Percentiles rank a stretch among this genome's conserved stretches.
Conservation (phyloP, 2,888 invertebrate genomes). For the Lamellibrachia satsuma region DNA sequence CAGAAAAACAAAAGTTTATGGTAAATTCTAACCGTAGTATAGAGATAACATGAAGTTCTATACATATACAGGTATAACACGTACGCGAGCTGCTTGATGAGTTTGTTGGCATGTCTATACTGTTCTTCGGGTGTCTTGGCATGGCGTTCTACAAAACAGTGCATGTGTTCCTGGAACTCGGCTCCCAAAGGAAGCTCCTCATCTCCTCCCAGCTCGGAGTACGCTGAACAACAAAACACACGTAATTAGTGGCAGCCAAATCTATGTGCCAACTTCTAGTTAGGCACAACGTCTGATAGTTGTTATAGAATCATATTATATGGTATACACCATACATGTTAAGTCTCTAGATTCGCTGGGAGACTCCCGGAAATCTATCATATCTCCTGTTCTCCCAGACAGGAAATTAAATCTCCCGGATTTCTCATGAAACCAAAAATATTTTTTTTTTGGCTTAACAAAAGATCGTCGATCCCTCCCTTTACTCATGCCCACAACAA, state of each 20-base stretch:
- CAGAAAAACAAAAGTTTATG: background rate
- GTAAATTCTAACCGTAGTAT: background rate
- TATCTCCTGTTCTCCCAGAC: too few relatives aligned
- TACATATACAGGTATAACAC: conserved; percentile 8
- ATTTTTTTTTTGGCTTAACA: too few relatives aligned
- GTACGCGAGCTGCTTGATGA: conserved; percentile 61
- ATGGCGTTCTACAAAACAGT: conserved; percentile 52
- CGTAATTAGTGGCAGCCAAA: background rate
- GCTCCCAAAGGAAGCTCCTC: conserved; percentile 63
- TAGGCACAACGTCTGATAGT: too few relatives aligned
- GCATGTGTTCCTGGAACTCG: conserved; percentile 62
- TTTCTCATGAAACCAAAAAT: too few relatives aligned
- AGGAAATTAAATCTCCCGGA: too few relatives aligned
- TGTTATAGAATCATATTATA: too few relatives aligned
- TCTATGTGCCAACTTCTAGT: too few relatives aligned
- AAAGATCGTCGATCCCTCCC: too few relatives aligned
- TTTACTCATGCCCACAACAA: too few relatives aligned
- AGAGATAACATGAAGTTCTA: background rate
- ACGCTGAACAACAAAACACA: conserved; percentile 47
- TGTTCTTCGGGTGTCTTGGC: conserved; percentile 58
- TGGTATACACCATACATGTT: too few relatives aligned
- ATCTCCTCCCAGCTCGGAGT: conserved; percentile 61
- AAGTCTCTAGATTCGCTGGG: too few relatives aligned
- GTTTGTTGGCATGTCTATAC: conserved; percentile 52
- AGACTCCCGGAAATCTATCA: too few relatives aligned